Evolutionary conservation across 1,140 invertebrate species (phyloP).

Genomic region (Homalodisca vitripennis): DNA sequence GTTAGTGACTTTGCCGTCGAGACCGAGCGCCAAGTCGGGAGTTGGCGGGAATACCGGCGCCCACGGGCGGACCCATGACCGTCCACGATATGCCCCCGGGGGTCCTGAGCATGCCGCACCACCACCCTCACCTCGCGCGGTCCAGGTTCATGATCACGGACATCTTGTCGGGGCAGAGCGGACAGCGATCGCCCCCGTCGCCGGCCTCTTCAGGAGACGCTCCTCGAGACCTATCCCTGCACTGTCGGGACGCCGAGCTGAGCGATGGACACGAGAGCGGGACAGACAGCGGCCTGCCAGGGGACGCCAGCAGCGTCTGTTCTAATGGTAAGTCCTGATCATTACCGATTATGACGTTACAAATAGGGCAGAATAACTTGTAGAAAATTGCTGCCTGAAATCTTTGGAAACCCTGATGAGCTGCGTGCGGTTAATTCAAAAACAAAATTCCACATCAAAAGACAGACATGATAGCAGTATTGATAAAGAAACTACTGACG

Average conservation of each 20-base stretch:
- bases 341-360: too few relatives aligned
- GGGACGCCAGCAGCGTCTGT: constrained; percentile 45
- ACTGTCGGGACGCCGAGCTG: constrained; percentile 40
- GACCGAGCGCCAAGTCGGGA: background rate
- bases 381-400: background rate
- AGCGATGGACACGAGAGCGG: constrained; percentile 45
- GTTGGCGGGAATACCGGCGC: constrained; percentile 18
- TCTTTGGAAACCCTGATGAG: background rate
- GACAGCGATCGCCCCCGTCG: constrained; percentile 38
- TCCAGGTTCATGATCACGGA: constrained; percentile 49
- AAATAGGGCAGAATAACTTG: background rate
- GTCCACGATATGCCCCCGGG: constrained; percentile 40
- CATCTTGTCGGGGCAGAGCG: constrained; percentile 42
- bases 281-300: constrained; percentile 44
- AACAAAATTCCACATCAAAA: too few relatives aligned
- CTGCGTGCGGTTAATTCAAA: too few relatives aligned
- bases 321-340: constrained; percentile 44
- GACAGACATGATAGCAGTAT: too few relatives aligned
- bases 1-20: background rate
- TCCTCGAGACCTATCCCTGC: constrained; percentile 33
- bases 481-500: too few relatives aligned
- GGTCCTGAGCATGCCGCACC: constrained; percentile 36
- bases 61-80: constrained; percentile 38
- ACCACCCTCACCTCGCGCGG: constrained; percentile 36
- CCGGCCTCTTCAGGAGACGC: constrained; percentile 39